Evolutionary conservation across 1,140 invertebrate genomes (phyloP).

Genomic region (Homalodisca vitripennis): DNA sequence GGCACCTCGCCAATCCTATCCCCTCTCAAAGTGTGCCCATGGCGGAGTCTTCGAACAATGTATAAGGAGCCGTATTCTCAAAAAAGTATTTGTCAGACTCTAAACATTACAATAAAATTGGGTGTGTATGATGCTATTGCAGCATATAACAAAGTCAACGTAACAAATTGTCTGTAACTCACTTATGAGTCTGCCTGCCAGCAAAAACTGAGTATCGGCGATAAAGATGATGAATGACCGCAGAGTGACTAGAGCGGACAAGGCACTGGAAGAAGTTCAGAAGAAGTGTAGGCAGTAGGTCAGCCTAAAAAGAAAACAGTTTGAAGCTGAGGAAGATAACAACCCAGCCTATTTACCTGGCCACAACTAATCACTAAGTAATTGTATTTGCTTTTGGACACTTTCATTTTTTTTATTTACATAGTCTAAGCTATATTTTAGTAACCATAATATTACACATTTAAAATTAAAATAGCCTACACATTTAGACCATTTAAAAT

Average conservation of each 20-base stretch:
- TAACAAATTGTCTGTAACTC: slow-evolving; percentile 9
- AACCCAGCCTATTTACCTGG: neutral
- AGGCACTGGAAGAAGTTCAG: slow-evolving; percentile 1
- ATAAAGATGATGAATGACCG: slow-evolving; percentile 5
- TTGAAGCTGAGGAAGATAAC: slow-evolving; percentile 6
- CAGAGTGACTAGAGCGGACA: neutral
- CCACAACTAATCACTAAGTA: neutral
- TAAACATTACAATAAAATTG: slow-evolving; percentile 17
- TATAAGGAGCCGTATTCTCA: neutral
- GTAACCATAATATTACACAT: neutral
- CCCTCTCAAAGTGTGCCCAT: neutral
- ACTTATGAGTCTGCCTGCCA: slow-evolving; percentile 5
- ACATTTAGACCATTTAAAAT: neutral
- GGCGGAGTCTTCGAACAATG: slow-evolving; percentile 8
- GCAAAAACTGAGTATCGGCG: neutral
- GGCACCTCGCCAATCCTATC: neutral
- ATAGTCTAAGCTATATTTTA: neutral
- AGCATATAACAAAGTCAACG: slow-evolving; percentile 23
- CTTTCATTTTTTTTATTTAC: neutral
- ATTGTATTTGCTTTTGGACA: neutral
- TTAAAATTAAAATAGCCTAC: neutral
- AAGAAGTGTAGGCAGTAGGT: slow-evolving; percentile 2
- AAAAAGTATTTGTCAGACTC: slow-evolving; percentile 10
- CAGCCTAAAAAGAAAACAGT: neutral
- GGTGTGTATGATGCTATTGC: slow-evolving; percentile 29